phyloP scores from a whole-genome alignment of 2,797 vertebrate species.

The Danio kyathit region DNA sequence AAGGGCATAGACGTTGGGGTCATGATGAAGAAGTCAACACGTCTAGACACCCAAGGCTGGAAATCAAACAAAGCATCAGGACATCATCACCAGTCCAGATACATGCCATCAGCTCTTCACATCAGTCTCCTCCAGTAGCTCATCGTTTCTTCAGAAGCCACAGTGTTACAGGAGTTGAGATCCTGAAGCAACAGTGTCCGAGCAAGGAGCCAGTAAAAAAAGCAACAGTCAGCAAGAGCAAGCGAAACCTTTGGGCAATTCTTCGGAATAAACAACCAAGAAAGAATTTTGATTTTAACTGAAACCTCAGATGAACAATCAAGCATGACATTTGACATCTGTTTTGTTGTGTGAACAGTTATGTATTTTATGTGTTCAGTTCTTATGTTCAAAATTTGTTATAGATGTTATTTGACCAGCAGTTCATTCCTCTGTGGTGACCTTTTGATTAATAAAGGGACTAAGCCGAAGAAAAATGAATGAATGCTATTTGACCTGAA shows the following conservation, averaged over 20 bases:
- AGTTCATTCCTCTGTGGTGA: not conserved
- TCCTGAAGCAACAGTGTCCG: not conserved
- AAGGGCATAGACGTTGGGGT: conserved; percentile 60
- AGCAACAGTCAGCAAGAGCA: conserved; percentile 60
- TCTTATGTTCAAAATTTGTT: not conserved
- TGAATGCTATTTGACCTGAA: no score
- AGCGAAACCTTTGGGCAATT: conserved; percentile 66
- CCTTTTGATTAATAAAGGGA: not conserved
- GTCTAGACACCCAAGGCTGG: not conserved
- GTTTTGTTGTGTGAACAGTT: not conserved
- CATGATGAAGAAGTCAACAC: conserved; percentile 53
- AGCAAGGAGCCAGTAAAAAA: conserved; percentile 41
- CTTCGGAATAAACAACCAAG: conserved; percentile 73
- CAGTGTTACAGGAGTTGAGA: conserved; percentile 27
- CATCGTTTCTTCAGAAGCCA: conserved; percentile 53
- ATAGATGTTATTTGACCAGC: not conserved
- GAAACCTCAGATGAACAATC: conserved; percentile 8
- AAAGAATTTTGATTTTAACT: conserved; percentile 23
- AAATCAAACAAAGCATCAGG: conserved; percentile 40
- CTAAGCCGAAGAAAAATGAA: no score
- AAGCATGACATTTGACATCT: not conserved
- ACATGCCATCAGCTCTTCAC: conserved; percentile 32
- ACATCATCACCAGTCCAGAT: conserved; percentile 26
- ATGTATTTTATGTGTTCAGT: not conserved
- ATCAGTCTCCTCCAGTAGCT: conserved; percentile 33